phyloP scores from a whole-genome alignment of 2,113 vertebrate species.

The Thinocorus orbignyianus region DNA sequence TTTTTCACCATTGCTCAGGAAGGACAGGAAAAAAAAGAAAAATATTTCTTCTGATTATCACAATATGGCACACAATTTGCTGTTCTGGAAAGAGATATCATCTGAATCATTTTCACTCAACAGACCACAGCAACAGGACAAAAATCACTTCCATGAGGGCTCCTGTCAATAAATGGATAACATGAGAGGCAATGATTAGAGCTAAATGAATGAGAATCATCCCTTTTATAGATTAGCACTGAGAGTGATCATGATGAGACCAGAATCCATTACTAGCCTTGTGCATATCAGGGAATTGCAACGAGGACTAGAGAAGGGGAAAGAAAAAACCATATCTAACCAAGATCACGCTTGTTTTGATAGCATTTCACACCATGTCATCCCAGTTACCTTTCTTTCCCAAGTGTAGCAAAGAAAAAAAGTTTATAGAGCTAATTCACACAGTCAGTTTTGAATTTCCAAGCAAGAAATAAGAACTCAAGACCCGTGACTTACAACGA shows the following conservation, averaged over 20 bases:
- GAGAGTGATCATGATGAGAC: background rate
- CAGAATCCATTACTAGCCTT: background rate
- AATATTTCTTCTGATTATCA: background rate
- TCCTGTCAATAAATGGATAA: background rate
- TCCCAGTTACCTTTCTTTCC: background rate
- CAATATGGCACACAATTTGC: background rate
- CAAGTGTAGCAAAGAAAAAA: background rate
- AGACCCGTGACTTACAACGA: background rate
- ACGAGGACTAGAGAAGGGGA: background rate
- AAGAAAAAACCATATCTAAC: background rate
- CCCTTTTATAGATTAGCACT: background rate
- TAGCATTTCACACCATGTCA: background rate
- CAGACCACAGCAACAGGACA: background rate
- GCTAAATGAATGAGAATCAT: constrained; percentile 4
- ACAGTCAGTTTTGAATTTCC: background rate
- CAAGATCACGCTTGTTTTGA: background rate
- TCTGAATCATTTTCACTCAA: background rate
- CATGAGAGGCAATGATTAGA: background rate
- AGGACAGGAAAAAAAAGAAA: background rate
- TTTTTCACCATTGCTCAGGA: background rate
- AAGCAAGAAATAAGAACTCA: background rate
- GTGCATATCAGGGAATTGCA: background rate
- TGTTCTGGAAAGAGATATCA: background rate
- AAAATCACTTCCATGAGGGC: background rate
- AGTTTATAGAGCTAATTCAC: background rate